These are phyloP conservation scores for Heptranchias perlo DNA, from an alignment of 2,113 vertebrate species.

Conservation along the genomic window DNA sequence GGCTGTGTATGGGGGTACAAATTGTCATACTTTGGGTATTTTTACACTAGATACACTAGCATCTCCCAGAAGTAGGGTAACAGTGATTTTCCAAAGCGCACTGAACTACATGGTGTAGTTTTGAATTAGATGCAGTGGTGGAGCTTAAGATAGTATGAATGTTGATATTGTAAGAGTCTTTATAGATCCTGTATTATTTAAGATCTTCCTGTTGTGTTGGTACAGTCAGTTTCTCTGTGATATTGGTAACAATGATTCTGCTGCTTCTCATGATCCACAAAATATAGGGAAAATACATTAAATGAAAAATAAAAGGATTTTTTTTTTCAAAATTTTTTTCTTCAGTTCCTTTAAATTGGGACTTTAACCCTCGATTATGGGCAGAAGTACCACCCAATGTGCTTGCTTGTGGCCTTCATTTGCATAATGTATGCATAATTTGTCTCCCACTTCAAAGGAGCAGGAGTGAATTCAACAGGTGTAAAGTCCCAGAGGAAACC, in stretches of 20 bases:
- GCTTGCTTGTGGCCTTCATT: background rate
- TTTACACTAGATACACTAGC: background rate
- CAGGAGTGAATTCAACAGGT: background rate
- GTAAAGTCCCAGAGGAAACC: background rate
- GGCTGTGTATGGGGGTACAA: background rate
- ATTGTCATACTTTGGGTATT: background rate
- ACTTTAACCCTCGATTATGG: background rate
- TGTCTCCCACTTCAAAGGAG: background rate
- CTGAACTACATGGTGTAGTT: background rate
- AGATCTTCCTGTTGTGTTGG: background rate
- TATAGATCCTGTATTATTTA: background rate
- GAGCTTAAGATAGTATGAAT: background rate
- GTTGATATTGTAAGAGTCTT: background rate
- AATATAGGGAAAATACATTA: background rate
- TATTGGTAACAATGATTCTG: background rate
- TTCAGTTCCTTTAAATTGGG: background rate
- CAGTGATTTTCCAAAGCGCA: background rate
- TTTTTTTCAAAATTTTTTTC: background rate
- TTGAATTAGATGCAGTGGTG: background rate
- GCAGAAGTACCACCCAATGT: background rate
- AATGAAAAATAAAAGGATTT: background rate
- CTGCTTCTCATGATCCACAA: background rate
- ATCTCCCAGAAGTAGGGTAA: background rate
- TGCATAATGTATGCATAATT: background rate
- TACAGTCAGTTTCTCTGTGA: background rate